Evolutionary conservation across 2,888 invertebrate species (phyloP).

Genomic region (Ormyrus rosae): DNA sequence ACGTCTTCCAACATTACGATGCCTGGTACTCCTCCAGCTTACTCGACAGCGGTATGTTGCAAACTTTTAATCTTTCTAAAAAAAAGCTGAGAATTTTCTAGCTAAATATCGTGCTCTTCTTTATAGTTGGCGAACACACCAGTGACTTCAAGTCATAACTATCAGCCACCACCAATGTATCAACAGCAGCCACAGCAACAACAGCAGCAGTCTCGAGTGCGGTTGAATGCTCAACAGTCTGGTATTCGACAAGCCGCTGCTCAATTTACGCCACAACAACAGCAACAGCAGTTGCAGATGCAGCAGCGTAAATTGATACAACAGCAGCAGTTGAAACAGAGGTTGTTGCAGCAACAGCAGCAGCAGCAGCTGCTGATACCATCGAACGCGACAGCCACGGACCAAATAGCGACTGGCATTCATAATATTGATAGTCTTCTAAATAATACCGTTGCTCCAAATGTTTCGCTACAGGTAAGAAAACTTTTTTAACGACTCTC

Average conservation of each 20-base stretch:
- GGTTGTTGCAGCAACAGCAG: conserved; percentile 87
- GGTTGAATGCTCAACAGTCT: conserved; percentile 69
- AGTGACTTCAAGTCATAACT: conserved; percentile 74
- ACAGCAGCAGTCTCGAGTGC: conserved; percentile 70
- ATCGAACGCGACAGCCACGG: conserved; percentile 83
- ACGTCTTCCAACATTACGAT: conserved; percentile 79
- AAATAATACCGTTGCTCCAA: conserved; percentile 91
- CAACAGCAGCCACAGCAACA: conserved; percentile 71
- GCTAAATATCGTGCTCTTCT: not conserved
- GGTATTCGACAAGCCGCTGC: conserved; percentile 66
- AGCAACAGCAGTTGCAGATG: conserved; percentile 75
- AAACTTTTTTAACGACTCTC: not conserved
- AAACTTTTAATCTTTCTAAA: conserved; percentile 2
- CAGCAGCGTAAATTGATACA: conserved; percentile 73
- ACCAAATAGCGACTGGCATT: conserved; percentile 78
- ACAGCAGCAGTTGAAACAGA: conserved; percentile 80
- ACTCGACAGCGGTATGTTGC: conserved; percentile 78
- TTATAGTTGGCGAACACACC: conserved; percentile 70
- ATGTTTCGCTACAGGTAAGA: conserved; percentile 88
- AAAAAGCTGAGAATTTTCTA: not conserved
- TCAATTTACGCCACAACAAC: conserved; percentile 72
- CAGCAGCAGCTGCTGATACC: conserved; percentile 89
- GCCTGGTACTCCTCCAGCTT: conserved; percentile 81
- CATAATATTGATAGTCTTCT: conserved; percentile 90
- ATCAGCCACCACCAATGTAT: conserved; percentile 75